phyloP scores from a whole-genome alignment of 2,113 vertebrate species.

The Centropus bengalensis region DNA sequence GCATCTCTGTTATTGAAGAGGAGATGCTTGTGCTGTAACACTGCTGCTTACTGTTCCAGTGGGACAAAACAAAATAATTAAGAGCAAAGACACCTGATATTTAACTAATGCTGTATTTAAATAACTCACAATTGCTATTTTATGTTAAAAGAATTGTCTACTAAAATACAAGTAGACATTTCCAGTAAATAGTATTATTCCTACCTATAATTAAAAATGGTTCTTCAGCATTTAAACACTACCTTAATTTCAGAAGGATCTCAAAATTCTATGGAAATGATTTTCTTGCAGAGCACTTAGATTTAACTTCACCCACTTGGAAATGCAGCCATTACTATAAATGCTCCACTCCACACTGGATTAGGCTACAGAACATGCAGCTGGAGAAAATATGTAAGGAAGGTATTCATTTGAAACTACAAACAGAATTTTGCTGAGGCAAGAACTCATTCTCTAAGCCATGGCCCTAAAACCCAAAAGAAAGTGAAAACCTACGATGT shows the following conservation, averaged over 20 bases:
- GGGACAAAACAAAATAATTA: constrained; percentile 22
- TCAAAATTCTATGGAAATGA: not conserved
- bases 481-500: not conserved
- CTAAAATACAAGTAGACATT: constrained; percentile 5
- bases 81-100: constrained; percentile 7
- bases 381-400: not conserved
- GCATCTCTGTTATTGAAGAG: not conserved
- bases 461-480: not conserved
- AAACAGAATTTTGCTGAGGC: not conserved
- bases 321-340: not conserved
- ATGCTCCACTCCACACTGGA: not conserved
- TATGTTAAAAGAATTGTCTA: not conserved
- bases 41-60: not conserved
- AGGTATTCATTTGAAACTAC: not conserved
- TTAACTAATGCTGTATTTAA: not conserved
- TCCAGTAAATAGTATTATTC: constrained; percentile 1
- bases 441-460: not conserved
- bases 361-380: not conserved
- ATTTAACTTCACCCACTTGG: not conserved
- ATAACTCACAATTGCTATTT: not conserved
- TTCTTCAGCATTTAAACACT: not conserved
- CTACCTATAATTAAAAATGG: not conserved
- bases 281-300: not conserved
- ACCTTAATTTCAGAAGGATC: not conserved
- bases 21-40: not conserved